Conservation (phyloP, 2,797 vertebrate species). For the Cuniculus paca region DNA sequence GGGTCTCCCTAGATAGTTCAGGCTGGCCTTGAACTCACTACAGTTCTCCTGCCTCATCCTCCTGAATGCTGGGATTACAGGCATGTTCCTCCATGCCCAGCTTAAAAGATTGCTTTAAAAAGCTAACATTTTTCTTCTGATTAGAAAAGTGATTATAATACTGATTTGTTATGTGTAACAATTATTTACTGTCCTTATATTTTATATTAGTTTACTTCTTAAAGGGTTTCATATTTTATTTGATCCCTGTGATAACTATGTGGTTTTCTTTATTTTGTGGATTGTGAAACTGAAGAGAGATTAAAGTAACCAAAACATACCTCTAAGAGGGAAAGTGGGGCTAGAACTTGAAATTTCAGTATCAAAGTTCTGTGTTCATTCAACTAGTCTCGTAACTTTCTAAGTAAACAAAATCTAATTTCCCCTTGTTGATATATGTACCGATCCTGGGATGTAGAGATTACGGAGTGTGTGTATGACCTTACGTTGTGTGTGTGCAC, state of each 20-base stretch:
- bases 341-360: constrained; percentile 45
- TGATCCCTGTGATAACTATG: not conserved
- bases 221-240: constrained; percentile 20
- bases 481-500: not conserved
- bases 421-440: not conserved
- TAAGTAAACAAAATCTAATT: constrained; percentile 46
- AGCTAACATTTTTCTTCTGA: constrained; percentile 33
- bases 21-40: no score
- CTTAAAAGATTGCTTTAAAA: constrained; percentile 35
- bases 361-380: constrained; percentile 8
- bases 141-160: constrained; percentile 31
- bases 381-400: not conserved
- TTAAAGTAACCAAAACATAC: constrained; percentile 4
- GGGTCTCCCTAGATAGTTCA: no score
- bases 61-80: no score
- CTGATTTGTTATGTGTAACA: constrained; percentile 13
- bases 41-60: no score
- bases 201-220: constrained; percentile 28
- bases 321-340: not conserved
- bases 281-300: constrained; percentile 50
- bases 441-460: not conserved
- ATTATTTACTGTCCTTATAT: not conserved
- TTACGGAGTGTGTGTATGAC: not conserved
- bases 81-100: no score
- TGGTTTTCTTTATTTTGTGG: not conserved